Conservation (phyloP, 2,888 invertebrate species). For the Heliconius cydno region DNA sequence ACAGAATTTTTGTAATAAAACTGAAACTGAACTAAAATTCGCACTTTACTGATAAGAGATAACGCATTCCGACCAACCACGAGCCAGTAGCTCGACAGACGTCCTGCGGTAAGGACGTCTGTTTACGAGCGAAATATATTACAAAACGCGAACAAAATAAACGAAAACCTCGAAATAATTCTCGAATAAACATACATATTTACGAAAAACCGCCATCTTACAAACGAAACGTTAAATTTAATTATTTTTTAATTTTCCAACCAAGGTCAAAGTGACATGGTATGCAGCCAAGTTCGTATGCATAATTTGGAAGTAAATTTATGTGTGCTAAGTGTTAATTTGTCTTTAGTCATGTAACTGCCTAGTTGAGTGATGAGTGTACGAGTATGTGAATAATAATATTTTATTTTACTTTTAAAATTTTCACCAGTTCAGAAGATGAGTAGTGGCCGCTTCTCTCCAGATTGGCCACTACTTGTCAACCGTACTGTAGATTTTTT, state of each 20-base stretch:
- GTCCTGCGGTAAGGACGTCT: slow-evolving; percentile 69
- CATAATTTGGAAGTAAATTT: slow-evolving; percentile 65
- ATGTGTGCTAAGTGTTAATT: slow-evolving; percentile 49
- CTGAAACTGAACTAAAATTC: slow-evolving; percentile 51
- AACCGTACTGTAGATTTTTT: too few species aligned
- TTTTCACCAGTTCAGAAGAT: too few species aligned
- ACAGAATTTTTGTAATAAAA: slow-evolving; percentile 43
- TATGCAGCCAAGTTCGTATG: slow-evolving; percentile 49
- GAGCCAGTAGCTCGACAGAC: slow-evolving; percentile 69
- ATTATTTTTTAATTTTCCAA: slow-evolving; percentile 1
- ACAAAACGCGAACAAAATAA: slow-evolving; percentile 56
- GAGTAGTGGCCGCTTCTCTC: too few species aligned
- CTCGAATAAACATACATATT: slow-evolving; percentile 43
- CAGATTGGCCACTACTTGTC: too few species aligned
- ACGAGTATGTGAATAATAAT: not conserved
- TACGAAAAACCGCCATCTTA: slow-evolving; percentile 37
- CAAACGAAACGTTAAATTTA: slow-evolving; percentile 18
- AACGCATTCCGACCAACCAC: slow-evolving; percentile 62
- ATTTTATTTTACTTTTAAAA: too few species aligned
- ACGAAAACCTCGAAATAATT: slow-evolving; percentile 63
- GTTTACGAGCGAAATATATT: slow-evolving; percentile 48
- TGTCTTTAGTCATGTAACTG: slow-evolving; percentile 27
- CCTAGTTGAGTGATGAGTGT: slow-evolving; percentile 1
- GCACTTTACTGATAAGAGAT: slow-evolving; percentile 60
- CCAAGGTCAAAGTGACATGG: slow-evolving; percentile 36